Evolutionary conservation across 2,113 vertebrate species (phyloP), one percentile per base, ranked within the genome.

Genomic region (Corvus hawaiiensis): DNA sequence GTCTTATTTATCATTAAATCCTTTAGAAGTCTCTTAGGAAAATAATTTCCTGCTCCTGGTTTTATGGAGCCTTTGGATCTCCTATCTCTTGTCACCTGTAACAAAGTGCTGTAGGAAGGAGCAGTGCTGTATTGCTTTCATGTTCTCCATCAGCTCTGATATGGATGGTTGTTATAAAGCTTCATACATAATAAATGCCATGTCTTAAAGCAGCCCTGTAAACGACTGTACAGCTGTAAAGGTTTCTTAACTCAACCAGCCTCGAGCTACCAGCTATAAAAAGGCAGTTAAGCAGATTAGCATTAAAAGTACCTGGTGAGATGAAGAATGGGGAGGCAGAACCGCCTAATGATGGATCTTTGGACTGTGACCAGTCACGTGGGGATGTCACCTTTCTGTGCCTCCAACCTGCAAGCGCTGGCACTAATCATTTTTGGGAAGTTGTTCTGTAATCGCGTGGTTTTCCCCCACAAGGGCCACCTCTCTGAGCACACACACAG

Each of bases 201-300:
- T 52, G 75, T 81, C 85, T 96, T 84, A 61, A 80, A 92, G 72
- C 92, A 96, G 68, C 54, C 74, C 77, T 75, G 69, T 79, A 91
- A 96, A 85, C 0, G n/a, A 51, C 78, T 85, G 78, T 44, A 76
- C 35, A 76, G 62, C 82, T 83, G 79, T 49, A 84, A 86, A 96
- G 77, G 58, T 95, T 94, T 64, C 92, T 87, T 67, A 78, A 89
- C 88, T 90, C 78, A n/a, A 46, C 55, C 75, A 81, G 76, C 91
- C 84, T 78, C 37, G 8, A 91, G 91, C 86, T 49, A 89, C 59
- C 80, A 44, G 77, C 89, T 87, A 44, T 89, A 67, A 92, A 94
- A 87, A 94, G 44, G 41, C 52, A 64, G 93, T 97, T 94, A 87
- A 92, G 73, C 44, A 95, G 87, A 92, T 94, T 89, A 95, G 80